phyloP scores from a whole-genome alignment of 2,113 vertebrate species.

The Lepisosteus oculatus region DNA sequence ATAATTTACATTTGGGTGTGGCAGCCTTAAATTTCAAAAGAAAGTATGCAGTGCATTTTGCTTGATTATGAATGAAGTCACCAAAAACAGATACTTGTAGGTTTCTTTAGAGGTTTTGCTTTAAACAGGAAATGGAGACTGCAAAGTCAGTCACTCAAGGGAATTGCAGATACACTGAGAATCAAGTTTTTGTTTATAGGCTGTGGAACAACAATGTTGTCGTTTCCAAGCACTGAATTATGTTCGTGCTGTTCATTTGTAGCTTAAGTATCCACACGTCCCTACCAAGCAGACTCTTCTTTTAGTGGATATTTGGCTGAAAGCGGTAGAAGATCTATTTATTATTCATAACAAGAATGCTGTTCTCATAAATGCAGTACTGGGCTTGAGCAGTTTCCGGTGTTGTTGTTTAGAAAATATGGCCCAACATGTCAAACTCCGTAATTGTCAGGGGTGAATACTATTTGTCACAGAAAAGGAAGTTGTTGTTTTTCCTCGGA shows the following conservation, averaged over 20 bases:
- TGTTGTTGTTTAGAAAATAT: neutral
- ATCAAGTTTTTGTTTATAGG: neutral
- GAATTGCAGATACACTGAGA: neutral
- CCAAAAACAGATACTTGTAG: no score
- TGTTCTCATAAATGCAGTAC: neutral
- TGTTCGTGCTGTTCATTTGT: neutral
- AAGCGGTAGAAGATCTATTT: neutral
- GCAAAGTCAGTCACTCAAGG: neutral
- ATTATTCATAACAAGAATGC: slow-evolving; percentile 6
- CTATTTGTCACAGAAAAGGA: no score
- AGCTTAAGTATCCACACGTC: neutral
- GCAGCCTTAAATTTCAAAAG: no score
- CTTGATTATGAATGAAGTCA: no score
- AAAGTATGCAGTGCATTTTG: no score
- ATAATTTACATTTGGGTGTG: no score
- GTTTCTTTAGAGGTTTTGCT: neutral
- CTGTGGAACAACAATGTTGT: neutral
- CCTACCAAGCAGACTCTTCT: neutral
- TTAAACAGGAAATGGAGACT: neutral
- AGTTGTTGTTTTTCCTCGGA: no score
- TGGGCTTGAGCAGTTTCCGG: neutral
- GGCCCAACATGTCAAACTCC: neutral
- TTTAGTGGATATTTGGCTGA: neutral
- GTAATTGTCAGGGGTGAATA: neutral
- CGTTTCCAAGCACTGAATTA: neutral